These are phyloP conservation scores for Oryzaephilus surinamensis DNA, from an alignment of 1,140 invertebrate species.

Conservation along the genomic window DNA sequence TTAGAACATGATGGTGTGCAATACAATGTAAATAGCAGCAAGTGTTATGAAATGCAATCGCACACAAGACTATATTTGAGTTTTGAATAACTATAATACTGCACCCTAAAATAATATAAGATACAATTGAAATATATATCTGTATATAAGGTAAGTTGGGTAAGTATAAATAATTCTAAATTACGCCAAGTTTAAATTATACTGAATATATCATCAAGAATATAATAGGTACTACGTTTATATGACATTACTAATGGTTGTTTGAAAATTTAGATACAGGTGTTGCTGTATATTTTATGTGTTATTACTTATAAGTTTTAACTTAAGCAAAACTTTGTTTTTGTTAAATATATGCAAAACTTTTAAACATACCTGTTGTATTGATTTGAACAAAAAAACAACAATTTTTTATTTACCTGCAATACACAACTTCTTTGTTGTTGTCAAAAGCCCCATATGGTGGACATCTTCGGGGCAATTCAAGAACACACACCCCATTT, in stretches of 20 bases:
- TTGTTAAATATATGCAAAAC: too few relatives aligned
- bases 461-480: constrained; percentile 27
- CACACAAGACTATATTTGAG: too few relatives aligned
- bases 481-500: constrained; percentile 29
- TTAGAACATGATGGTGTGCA: too few relatives aligned
- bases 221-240: constrained; percentile 11
- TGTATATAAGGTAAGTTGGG: too few relatives aligned
- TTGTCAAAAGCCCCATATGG: constrained; percentile 31
- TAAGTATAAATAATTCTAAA: too few relatives aligned
- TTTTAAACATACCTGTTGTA: background rate
- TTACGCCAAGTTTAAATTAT: constrained; percentile 11
- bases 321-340: too few relatives aligned
- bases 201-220: constrained; percentile 9
- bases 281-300: constrained; percentile 12
- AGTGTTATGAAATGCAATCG: too few relatives aligned
- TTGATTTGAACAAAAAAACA: background rate
- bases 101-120: too few relatives aligned
- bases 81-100: too few relatives aligned
- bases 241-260: constrained; percentile 12
- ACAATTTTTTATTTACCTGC: constrained; percentile 22
- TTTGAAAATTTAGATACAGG: constrained; percentile 14
- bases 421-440: constrained; percentile 34
- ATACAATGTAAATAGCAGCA: too few relatives aligned
- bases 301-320: too few relatives aligned
- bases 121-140: too few relatives aligned